Evolutionary conservation across 2,113 vertebrate genomes (phyloP).

Genomic region (Myiopsitta monachus): DNA sequence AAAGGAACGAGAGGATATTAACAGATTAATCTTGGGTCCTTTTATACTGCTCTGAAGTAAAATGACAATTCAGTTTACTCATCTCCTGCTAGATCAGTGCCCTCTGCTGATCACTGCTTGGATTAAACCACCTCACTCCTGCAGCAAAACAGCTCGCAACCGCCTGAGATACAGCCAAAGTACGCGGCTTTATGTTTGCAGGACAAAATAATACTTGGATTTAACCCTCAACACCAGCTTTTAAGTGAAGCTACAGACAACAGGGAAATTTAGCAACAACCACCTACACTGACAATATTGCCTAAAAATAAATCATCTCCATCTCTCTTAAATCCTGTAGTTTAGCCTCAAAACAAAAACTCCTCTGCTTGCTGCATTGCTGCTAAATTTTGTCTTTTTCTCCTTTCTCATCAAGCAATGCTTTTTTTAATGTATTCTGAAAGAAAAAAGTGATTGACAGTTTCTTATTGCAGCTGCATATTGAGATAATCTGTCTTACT

Average conservation of each 20-base stretch:
- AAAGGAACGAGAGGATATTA: constrained; percentile 54
- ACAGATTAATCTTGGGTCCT: constrained; percentile 41
- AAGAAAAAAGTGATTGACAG: not conserved
- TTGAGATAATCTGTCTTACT: not conserved
- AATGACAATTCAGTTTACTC: not conserved
- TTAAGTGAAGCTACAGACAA: not conserved
- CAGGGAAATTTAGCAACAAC: not conserved
- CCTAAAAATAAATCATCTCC: not conserved
- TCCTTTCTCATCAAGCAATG: not conserved
- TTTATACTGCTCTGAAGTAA: not conserved
- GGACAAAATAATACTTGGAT: not conserved
- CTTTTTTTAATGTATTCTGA: not conserved
- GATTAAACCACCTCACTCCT: not conserved
- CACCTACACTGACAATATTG: too few species aligned
- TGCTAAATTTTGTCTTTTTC: not conserved
- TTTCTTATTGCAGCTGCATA: not conserved
- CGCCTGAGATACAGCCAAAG: rapidly evolving
- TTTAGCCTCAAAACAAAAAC: not conserved
- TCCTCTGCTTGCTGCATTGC: not conserved
- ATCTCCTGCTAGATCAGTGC: constrained; percentile 37
- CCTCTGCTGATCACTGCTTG: constrained; percentile 62
- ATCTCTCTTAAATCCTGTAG: rapidly evolving
- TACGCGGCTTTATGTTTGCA: rapidly evolving
- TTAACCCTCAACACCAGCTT: not conserved
- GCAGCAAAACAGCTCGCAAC: not conserved